Conservation (phyloP, 2,113 vertebrate genomes). For the Acanthisitta chloris region DNA sequence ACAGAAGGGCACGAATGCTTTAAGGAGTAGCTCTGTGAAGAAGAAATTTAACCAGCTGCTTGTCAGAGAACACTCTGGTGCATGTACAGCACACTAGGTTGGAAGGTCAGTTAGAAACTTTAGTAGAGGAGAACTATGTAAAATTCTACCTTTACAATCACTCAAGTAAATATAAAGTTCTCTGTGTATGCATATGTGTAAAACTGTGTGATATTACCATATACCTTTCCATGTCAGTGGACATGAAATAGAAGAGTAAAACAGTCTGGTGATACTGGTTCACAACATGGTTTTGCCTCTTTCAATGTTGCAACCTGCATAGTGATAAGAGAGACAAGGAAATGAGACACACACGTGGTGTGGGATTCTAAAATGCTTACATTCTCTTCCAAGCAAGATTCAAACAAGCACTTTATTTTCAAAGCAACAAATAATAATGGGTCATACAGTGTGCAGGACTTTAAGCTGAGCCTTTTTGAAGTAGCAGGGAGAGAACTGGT, state of each 20-base stretch:
- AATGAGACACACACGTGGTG: fast-evolving
- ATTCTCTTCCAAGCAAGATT: not conserved
- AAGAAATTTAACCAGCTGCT: not conserved
- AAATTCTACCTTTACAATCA: not conserved
- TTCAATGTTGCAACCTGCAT: not conserved
- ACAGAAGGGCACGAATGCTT: not conserved
- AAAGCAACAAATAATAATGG: not conserved
- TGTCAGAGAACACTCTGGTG: not conserved
- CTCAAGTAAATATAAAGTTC: not conserved
- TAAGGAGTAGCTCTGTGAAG: not conserved
- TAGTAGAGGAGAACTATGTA: not conserved
- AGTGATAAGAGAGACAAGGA: not conserved
- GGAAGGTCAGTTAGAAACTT: not conserved
- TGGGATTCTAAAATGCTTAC: not conserved
- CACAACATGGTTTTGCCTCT: not conserved
- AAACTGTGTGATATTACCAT: not conserved
- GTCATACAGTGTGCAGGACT: not conserved
- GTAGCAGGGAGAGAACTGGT: not conserved
- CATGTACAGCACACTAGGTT: not conserved
- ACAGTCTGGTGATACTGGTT: not conserved
- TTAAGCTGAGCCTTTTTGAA: not conserved
- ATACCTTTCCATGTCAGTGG: not conserved
- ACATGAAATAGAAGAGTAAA: not conserved
- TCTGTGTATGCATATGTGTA: not conserved
- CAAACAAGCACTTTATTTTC: not conserved